phyloP scores from a whole-genome alignment of 2,797 vertebrate species.

The Sebastes oblongus region DNA sequence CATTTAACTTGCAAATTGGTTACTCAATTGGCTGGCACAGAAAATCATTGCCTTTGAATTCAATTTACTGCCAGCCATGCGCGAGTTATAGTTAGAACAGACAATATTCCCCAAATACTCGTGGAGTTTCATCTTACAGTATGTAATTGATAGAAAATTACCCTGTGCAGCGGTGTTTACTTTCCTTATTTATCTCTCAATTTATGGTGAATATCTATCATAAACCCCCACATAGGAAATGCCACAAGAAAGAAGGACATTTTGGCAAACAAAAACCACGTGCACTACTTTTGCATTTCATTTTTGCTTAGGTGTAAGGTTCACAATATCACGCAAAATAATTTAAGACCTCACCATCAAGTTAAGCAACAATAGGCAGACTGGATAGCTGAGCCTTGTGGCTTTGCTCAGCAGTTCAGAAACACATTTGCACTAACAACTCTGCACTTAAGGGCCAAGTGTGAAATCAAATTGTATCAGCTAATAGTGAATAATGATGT shows the following conservation, averaged over 20 bases:
- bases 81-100: constrained; percentile 10
- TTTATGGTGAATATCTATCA: not conserved
- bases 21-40: constrained; percentile 22
- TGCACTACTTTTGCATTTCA: not conserved
- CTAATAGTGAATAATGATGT: not conserved
- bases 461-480: not conserved
- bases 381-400: not conserved
- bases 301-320: not conserved
- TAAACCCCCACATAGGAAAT: not conserved
- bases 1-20: constrained; percentile 44
- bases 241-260: not conserved
- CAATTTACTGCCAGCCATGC: constrained; percentile 20
- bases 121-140: not conserved
- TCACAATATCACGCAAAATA: not conserved
- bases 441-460: not conserved
- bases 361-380: not conserved
- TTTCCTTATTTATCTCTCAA: not conserved
- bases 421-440: not conserved
- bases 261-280: not conserved
- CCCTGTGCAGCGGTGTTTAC: not conserved
- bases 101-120: not conserved
- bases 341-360: not conserved
- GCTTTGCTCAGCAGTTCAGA: not conserved
- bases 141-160: constrained; percentile 6
- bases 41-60: constrained; percentile 37